Percentiles rank a stretch among this genome's conserved stretches.
Conservation (phyloP, 2,888 invertebrate species). For the Philaethria dido region DNA sequence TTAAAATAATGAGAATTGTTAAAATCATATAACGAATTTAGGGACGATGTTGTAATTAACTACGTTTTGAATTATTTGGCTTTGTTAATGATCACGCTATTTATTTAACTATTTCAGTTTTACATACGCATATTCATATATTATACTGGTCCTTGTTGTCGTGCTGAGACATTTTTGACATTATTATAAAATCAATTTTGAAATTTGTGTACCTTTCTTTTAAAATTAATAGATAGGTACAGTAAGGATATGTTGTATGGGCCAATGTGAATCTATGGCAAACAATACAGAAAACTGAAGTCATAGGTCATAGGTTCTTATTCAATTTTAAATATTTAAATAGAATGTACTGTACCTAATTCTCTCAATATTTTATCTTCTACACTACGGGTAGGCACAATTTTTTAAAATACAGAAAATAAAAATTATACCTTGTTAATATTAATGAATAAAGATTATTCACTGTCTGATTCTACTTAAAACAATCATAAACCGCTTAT, state of each 20-base stretch:
- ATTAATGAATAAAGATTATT: background rate
- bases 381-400: no score
- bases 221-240: no score
- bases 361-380: no score
- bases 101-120: background rate
- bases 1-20: conserved; percentile 66
- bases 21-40: conserved; percentile 53
- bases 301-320: no score
- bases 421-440: background rate
- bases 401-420: background rate
- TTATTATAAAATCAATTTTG: no score
- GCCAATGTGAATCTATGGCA: no score
- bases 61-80: conserved; percentile 42
- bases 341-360: no score
- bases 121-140: background rate
- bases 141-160: background rate
- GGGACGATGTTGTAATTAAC: conserved; percentile 49
- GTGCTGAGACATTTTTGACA: no score
- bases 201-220: no score
- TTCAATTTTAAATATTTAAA: no score
- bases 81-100: conserved; percentile 36
- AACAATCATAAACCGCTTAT: conserved; percentile 21
- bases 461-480: background rate
- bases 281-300: no score
- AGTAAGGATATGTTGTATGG: no score